Evolutionary conservation across 2,888 invertebrate genomes (phyloP).

Genomic region (Pheosia tremula): DNA sequence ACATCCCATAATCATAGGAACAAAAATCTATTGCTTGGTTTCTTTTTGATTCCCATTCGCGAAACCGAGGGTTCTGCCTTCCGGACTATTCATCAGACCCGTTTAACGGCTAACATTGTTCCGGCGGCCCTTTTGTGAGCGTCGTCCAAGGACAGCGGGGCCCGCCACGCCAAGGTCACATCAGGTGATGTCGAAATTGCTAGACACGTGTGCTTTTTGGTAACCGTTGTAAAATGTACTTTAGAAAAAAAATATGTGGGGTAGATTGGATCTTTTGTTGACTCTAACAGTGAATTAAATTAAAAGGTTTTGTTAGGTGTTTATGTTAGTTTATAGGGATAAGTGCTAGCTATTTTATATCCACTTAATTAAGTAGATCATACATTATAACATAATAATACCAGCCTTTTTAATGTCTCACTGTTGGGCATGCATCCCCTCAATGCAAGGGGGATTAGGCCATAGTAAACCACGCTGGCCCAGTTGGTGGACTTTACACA

Average conservation of each 20-base stretch:
- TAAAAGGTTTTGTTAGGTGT: too few species aligned
- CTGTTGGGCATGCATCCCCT: too few species aligned
- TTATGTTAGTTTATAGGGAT: too few species aligned
- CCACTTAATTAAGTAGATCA: too few species aligned
- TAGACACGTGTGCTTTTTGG: slow-evolving; percentile 3
- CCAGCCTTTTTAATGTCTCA: too few species aligned
- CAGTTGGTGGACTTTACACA: too few species aligned
- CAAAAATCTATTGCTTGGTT: background rate
- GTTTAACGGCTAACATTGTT: slow-evolving; percentile 49
- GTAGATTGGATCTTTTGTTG: background rate
- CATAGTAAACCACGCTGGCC: too few species aligned
- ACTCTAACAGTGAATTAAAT: too few species aligned
- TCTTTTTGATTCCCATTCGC: background rate
- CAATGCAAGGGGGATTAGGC: too few species aligned
- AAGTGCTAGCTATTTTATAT: too few species aligned
- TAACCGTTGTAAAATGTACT: background rate
- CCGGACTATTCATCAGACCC: slow-evolving; percentile 42
- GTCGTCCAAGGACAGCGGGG: slow-evolving; percentile 42
- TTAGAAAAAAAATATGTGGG: background rate
- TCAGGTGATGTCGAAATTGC: slow-evolving; percentile 35
- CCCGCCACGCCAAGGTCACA: slow-evolving; percentile 39
- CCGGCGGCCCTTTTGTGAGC: slow-evolving; percentile 37
- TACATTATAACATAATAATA: too few species aligned
- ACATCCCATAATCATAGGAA: background rate
- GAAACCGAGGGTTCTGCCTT: slow-evolving; percentile 35